A percentile compares a stretch with the other conserved stretches of the same genome.
phyloP scores from a whole-genome alignment of 2,797 vertebrate genomes.

The Enteromius treurensis region DNA sequence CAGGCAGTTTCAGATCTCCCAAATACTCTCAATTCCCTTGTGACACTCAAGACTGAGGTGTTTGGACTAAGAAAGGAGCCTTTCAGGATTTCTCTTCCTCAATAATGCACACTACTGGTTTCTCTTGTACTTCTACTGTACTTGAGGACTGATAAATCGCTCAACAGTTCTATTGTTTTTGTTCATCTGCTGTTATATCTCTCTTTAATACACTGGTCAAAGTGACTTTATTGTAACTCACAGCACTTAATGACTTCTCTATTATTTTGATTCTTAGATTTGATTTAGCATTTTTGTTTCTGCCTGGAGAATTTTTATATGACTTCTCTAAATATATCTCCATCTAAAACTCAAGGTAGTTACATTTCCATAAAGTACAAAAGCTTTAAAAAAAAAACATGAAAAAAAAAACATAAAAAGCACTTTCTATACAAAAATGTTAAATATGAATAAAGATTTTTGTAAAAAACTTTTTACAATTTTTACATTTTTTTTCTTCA shows the following conservation, averaged over 20 bases:
- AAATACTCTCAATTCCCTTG: slow-evolving; percentile 78
- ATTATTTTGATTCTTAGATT: background rate
- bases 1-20: slow-evolving; percentile 77
- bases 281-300: background rate
- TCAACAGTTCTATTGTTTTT: background rate
- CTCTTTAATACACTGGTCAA: background rate
- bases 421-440: background rate
- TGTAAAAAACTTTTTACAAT: too few species aligned
- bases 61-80: slow-evolving; percentile 61
- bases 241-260: background rate
- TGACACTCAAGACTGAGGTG: slow-evolving; percentile 69
- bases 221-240: background rate
- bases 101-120: slow-evolving; percentile 38
- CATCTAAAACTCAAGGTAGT: background rate
- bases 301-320: background rate
- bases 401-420: background rate
- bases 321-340: background rate
- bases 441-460: too few species aligned
- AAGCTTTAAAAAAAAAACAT: too few species aligned
- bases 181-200: background rate
- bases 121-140: slow-evolving; percentile 17
- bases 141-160: slow-evolving; percentile 3
- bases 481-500: background rate
- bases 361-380: background rate
- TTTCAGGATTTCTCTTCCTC: slow-evolving; percentile 64